These are phyloP conservation scores for Anguilla obscura DNA, from an alignment of 2,797 vertebrate species.

Conservation along the genomic window DNA sequence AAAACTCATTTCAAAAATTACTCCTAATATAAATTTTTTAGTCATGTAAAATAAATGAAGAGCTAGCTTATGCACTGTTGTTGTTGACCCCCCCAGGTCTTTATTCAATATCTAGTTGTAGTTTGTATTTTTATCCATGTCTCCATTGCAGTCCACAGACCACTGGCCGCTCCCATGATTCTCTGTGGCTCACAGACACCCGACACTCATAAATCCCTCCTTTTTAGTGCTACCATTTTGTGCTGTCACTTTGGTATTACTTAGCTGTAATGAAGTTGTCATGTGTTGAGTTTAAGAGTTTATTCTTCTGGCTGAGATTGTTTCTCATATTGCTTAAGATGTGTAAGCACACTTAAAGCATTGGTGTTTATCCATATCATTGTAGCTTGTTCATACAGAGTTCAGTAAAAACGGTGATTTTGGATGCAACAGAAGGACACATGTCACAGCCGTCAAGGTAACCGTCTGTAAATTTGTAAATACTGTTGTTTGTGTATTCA, in stretches of 20 bases:
- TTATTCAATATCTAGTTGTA: background rate
- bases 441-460: background rate
- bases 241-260: slow-evolving; percentile 66
- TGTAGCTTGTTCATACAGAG: background rate
- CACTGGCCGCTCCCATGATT: background rate
- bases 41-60: background rate
- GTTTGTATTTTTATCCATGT: background rate
- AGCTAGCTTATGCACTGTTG: background rate
- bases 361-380: background rate
- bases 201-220: background rate
- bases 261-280: slow-evolving; percentile 59
- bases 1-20: background rate
- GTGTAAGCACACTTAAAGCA: background rate
- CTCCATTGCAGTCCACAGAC: background rate
- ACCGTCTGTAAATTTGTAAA: background rate
- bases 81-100: background rate
- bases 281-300: slow-evolving; percentile 30
- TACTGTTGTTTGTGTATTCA: background rate
- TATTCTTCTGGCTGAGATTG: slow-evolving; percentile 34
- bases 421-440: background rate
- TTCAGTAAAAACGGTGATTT: background rate
- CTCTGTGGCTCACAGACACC: background rate
- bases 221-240: slow-evolving; percentile 65
- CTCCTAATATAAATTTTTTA: background rate
- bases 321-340: slow-evolving; percentile 7